Evolutionary conservation across 2,888 invertebrate genomes (phyloP), one percentile per base, ranked within the genome.

Genomic region (Pachydiplax longipennis): DNA sequence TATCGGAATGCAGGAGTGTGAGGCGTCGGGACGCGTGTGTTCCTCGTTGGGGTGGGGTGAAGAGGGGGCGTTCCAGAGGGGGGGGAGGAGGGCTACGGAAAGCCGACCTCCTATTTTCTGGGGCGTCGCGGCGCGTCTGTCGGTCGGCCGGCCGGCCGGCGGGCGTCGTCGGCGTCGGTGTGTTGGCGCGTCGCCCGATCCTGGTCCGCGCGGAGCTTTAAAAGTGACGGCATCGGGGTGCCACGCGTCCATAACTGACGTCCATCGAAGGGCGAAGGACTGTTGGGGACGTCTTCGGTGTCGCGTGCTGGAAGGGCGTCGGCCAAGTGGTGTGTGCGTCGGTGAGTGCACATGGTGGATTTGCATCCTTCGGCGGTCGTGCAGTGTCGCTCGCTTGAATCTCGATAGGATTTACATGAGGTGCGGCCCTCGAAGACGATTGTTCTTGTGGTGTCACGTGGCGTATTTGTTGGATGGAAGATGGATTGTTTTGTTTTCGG

Each of bases 31-130:
- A 18, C 35, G 48, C 12, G 58, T 53, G 58, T 25, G n/a, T 35
- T 31, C 35, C 53, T 44, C 0, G 4, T 0, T 44, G 44, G 44
- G 44, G 44, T 44, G 44, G 44, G 44, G 44, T 10, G 25, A 18
- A 18, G 18, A 35, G 31, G 18, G 37, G 87, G 35, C 6, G 31
- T 18, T 35, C 40, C 81, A 35, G 37, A 35, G 81, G 81, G 37
- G 80, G n/a, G 80, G 80, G 58, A 25, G 58, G 58, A 58, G 22
- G 61, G 40, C 58, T 87, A 87, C 87, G 87, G 87, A 87, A 87
- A 87, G 61, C 87, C 87, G 65, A 87, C 87, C 87, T 87, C 87
- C 87, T 87, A 87, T 87, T 87, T 73, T 87, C 87, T 87, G 87
- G 87, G 87, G 87, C 87, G 87, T 87, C 87, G 58, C 87, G 87